Percentiles rank a stretch among this genome's conserved stretches.
Conservation (phyloP, 2,888 invertebrate species). For the Bembecia ichneumoniformis region DNA sequence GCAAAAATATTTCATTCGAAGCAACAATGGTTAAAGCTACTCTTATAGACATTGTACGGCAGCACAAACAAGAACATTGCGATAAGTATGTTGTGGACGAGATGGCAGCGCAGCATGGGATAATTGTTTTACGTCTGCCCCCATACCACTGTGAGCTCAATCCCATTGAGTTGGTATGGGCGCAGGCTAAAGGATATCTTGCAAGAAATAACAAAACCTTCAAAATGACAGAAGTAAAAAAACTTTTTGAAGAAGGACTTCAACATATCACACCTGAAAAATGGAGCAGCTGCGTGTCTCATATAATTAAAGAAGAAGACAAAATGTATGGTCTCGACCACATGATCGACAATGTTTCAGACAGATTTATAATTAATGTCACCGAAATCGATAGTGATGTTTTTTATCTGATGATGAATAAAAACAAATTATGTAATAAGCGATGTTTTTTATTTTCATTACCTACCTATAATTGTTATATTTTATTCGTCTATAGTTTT, state of each 20-base stretch:
- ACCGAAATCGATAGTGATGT: constrained; percentile 10
- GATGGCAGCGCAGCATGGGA: too few relatives aligned
- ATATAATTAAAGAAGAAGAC: constrained; percentile 12
- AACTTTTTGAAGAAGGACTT: constrained; percentile 9
- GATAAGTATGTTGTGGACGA: too few relatives aligned
- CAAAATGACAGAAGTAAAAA: constrained; percentile 8
- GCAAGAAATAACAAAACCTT: constrained; percentile 3
- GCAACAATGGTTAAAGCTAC: too few relatives aligned
- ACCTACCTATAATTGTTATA: constrained; percentile 8
- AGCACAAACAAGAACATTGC: too few relatives aligned
- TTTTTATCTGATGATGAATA: constrained; percentile 11
- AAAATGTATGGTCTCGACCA: constrained; percentile 10
- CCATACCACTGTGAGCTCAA: too few relatives aligned
- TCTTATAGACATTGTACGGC: too few relatives aligned
- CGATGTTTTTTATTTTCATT: constrained; percentile 11
- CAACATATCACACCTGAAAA: constrained; percentile 8
- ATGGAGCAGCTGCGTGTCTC: constrained; percentile 10
- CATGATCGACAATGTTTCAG: constrained; percentile 8
- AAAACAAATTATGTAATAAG: constrained; percentile 11
- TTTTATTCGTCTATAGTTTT: constrained; percentile 10
- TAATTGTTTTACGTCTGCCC: too few relatives aligned
- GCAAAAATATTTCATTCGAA: background rate
- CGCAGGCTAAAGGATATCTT: too few relatives aligned
- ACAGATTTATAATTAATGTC: constrained; percentile 8
- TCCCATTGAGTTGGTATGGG: too few relatives aligned